phyloP scores from a whole-genome alignment of 2,888 invertebrate species.

The Trachelus stipa region DNA sequence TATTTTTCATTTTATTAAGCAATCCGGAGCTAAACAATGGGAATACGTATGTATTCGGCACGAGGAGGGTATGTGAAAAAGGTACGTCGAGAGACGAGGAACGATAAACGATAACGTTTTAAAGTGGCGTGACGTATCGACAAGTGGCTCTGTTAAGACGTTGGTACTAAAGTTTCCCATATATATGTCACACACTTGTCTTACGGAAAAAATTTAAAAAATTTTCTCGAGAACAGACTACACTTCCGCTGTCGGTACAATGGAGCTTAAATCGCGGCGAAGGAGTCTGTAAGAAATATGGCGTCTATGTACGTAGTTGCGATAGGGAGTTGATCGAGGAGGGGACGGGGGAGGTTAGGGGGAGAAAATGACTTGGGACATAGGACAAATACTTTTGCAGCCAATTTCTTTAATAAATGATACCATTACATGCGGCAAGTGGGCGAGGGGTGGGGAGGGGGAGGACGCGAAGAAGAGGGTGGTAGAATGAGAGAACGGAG shows the following conservation, averaged over 20 bases:
- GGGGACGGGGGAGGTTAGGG: slow-evolving; percentile 20
- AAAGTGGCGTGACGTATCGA: slow-evolving; percentile 3
- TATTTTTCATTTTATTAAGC: not conserved
- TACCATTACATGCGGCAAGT: slow-evolving; percentile 55
- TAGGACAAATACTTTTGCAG: slow-evolving; percentile 47
- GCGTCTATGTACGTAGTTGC: not conserved
- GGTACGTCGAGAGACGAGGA: not conserved
- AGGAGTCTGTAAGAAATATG: not conserved
- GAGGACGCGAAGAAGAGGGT: not conserved
- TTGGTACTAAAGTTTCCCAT: not conserved
- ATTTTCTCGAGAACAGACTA: not conserved
- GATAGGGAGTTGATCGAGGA: not conserved
- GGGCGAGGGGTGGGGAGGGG: not conserved
- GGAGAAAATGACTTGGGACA: slow-evolving; percentile 17
- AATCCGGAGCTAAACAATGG: not conserved
- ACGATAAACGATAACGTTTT: not conserved
- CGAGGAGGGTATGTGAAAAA: not conserved
- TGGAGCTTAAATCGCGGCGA: not conserved
- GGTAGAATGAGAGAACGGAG: not conserved
- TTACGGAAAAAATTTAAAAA: not conserved
- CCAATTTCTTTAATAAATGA: slow-evolving; percentile 66
- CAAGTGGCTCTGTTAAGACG: not conserved
- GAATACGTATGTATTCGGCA: not conserved
- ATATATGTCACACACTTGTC: not conserved
- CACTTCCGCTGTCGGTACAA: not conserved